Percentiles rank a stretch among this genome's conserved stretches.
Conservation (phyloP, 2,113 vertebrate genomes). For the Brienomyrus longianalis region DNA sequence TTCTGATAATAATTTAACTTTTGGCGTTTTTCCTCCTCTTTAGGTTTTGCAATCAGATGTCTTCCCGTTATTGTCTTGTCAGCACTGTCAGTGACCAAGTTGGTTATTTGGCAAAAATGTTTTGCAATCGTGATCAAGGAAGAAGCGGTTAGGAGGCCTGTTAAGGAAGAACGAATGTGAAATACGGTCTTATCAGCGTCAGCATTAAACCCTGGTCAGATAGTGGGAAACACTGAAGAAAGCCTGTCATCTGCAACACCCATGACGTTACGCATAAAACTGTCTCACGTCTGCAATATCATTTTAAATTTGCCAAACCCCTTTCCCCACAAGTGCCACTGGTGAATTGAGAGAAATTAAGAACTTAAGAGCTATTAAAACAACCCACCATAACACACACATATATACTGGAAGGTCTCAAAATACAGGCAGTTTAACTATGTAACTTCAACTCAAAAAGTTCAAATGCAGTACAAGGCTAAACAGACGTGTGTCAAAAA, state of each 20-base stretch:
- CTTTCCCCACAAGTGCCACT: not conserved
- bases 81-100: not conserved
- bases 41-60: not conserved
- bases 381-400: not conserved
- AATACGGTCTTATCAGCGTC: not conserved
- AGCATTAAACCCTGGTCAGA: not conserved
- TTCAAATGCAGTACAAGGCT: not conserved
- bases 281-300: not conserved
- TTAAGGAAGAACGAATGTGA: not conserved
- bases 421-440: not conserved
- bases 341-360: not conserved
- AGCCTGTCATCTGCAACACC: not conserved
- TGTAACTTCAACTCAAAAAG: not conserved
- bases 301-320: not conserved
- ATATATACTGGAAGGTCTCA: not conserved
- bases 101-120: not conserved
- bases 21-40: not conserved
- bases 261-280: not conserved
- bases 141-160: not conserved
- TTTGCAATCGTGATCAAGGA: not conserved
- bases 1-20: not conserved
- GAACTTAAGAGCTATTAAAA: not conserved
- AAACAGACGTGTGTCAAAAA: not conserved
- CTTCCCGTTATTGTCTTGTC: not conserved
- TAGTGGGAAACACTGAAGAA: not conserved